Evolutionary conservation across 2,113 vertebrate species (phyloP).

Genomic region (Monopterus albus): DNA sequence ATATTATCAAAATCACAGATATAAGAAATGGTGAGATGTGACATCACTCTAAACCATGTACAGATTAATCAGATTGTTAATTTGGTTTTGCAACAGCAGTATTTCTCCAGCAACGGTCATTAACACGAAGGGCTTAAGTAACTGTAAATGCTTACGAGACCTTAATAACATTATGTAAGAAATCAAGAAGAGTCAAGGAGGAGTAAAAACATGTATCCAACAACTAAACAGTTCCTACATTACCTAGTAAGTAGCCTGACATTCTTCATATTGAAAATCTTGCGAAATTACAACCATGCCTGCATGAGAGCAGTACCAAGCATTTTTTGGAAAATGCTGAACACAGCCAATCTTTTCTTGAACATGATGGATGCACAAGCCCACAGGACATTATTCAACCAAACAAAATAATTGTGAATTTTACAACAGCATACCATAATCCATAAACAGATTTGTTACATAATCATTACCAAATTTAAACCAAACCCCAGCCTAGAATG

Average conservation of each 20-base stretch:
- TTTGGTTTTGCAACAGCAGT: neutral
- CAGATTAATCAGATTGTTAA: too few species aligned
- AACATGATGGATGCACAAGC: too few species aligned
- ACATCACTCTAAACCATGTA: too few species aligned
- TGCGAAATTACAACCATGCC: neutral
- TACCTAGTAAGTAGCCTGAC: neutral
- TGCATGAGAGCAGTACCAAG: too few species aligned
- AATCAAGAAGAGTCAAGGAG: constrained; percentile 9
- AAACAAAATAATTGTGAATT: too few species aligned
- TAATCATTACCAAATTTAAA: neutral
- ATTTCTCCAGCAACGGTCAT: neutral
- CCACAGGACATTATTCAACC: too few species aligned
- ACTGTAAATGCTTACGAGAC: constrained; percentile 24
- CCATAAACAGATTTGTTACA: too few species aligned
- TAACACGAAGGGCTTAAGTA: constrained; percentile 20
- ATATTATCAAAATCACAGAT: neutral
- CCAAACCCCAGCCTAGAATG: neutral
- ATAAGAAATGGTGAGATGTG: neutral
- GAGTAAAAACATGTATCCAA: neutral
- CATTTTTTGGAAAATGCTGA: too few species aligned
- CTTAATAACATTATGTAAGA: constrained; percentile 39
- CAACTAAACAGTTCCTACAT: neutral
- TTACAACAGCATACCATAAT: too few species aligned
- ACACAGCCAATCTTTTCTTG: too few species aligned
- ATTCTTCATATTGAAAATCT: neutral